Evolutionary conservation across 2,113 vertebrate genomes (phyloP), one percentile per base, ranked within the genome.

Genomic region (Zingel zingel): DNA sequence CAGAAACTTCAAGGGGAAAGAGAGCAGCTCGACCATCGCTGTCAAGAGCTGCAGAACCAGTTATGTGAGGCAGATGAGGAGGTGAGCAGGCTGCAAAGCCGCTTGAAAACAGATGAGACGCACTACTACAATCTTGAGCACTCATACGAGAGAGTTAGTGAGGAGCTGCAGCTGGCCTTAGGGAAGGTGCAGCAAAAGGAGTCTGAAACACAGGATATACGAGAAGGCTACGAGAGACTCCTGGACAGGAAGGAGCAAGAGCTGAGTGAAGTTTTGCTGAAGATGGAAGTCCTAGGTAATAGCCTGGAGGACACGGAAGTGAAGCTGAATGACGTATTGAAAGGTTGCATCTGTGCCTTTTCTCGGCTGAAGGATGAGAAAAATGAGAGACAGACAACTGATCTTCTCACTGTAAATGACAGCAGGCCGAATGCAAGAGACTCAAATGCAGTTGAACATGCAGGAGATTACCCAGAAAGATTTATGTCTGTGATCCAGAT

Each of bases 401-500:
- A 75, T 25, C 62, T n/a, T 13, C 88, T 73, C 19, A 58, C 2
- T 23, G 33, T 25, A 27, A 65, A 59, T 15, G 65, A 81, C 16
- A 69, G 58, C 53, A 74, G 75, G 51, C 85, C 72, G 47, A 95
- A 92, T 61, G 83, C 74, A 51, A 77, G 62, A 53, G 74, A 74
- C 59, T 82, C 91, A 0, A 92, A 96, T 0, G 91, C 89, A 6
- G 88, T 87, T 47, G 54, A 67, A 39, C 27, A 45, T 4, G 19
- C 86, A 1, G 84, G 86, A 1, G 93, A 94, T 0, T 96, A 97
- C 62, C 87, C 96, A 0, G 96, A 97, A 25, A 95, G 90, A 23
- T 97, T 97, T 21, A 94, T 98, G 67, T 96, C 97, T 11, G 95
- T 97, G 74, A 98, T 99, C 83, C 96, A 97, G 79, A 94, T 95